A percentile compares a stretch with the other conserved stretches of the same genome.
Conservation (phyloP, 2,888 invertebrate genomes). For the Drosophila barbarae region DNA sequence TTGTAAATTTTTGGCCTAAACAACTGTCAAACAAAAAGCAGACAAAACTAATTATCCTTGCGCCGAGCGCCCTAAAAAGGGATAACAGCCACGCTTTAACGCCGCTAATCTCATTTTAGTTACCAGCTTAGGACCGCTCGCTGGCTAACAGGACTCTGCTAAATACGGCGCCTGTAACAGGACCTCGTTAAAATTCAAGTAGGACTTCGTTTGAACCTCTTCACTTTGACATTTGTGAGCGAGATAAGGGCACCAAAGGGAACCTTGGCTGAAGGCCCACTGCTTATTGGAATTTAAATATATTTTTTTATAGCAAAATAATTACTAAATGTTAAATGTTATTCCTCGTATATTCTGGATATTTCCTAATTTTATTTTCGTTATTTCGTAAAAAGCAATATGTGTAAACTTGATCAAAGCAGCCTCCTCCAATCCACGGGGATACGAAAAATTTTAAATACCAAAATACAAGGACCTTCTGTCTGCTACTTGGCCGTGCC, state of each 20-base stretch:
- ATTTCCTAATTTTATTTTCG: neutral
- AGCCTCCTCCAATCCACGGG: neutral
- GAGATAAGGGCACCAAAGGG: slow-evolving; percentile 3
- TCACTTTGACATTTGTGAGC: slow-evolving; percentile 50
- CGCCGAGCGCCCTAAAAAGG: slow-evolving; percentile 15
- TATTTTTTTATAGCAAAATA: neutral
- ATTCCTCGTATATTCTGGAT: neutral
- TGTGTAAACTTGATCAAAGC: neutral
- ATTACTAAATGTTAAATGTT: neutral
- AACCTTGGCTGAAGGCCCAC: neutral
- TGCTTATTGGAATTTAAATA: neutral
- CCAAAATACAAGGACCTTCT: neutral
- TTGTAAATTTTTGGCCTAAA: neutral
- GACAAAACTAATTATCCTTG: slow-evolving; percentile 32
- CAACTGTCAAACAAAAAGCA: slow-evolving; percentile 11
- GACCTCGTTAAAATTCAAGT: slow-evolving; percentile 36
- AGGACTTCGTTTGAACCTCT: slow-evolving; percentile 34
- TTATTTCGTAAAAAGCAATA: slow-evolving; percentile 2
- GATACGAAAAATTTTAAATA: slow-evolving; percentile 2
- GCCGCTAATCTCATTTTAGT: slow-evolving; percentile 22
- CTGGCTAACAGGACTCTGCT: slow-evolving; percentile 21
- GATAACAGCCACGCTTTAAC: slow-evolving; percentile 24
- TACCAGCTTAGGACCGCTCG: slow-evolving; percentile 17
- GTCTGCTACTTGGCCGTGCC: neutral
- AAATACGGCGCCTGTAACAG: slow-evolving; percentile 10